Percentiles rank a stretch among this genome's conserved stretches.
phyloP scores from a whole-genome alignment of 37 sponge, comb jelly and placozoan genomes.

The Theonella swinhoei region DNA sequence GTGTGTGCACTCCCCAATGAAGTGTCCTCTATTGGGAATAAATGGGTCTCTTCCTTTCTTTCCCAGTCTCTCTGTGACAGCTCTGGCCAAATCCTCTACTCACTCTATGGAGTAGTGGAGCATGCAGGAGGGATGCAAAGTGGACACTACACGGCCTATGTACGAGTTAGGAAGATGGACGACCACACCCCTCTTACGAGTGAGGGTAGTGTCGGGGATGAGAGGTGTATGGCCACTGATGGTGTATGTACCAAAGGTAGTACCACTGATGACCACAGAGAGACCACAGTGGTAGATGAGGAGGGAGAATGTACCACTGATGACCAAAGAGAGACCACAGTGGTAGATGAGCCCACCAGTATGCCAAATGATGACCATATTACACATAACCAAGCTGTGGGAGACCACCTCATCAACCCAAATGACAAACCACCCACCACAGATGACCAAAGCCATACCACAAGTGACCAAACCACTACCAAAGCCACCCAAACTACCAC shows the following conservation, averaged over 20 bases:
- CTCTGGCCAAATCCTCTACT: constrained; percentile 65
- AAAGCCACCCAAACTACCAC: too few species aligned
- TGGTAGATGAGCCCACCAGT: neutral
- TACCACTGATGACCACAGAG: neutral
- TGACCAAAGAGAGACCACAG: neutral
- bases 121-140: constrained; percentile 88
- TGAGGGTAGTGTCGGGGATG: neutral
- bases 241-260: neutral
- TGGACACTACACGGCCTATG: constrained; percentile 96
- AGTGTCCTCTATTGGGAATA: too few species aligned
- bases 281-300: neutral
- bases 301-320: neutral
- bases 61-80: constrained; percentile 20
- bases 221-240: neutral
- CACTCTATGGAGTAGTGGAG: constrained; percentile 90
- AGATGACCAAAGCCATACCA: neutral
- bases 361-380: neutral
- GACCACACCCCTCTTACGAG: neutral
- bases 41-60: neutral
- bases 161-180: constrained; percentile 47
- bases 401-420: too few species aligned
- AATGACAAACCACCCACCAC: neutral
- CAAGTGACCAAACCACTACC: neutral
- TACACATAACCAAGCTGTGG: neutral
- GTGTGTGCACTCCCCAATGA: too few species aligned